Evolutionary conservation across 2,888 invertebrate species (phyloP), one percentile per base, ranked within the genome.

Genomic region (Gonocerus acuteangulatus): DNA sequence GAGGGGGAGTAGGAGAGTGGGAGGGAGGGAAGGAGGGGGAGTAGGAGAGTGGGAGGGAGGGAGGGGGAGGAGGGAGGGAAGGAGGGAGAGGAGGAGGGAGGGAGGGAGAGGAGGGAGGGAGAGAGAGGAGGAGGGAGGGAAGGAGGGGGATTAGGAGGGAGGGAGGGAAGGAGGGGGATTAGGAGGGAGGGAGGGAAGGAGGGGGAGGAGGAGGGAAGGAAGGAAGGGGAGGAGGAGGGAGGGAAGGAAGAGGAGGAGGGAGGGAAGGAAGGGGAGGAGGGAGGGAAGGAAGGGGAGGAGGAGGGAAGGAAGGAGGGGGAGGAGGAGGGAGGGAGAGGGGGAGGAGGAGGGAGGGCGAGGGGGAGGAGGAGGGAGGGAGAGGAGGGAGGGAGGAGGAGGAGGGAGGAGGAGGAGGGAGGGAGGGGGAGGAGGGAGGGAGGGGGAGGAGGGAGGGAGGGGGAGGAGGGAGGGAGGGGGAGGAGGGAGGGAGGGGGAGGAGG

Each of bases 31-130:
- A 9, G 9, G 27, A 27, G 27, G 9, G 27, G 9, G 27, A 27
- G 27, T 6, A 9, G 9, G 27, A 63, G 36, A 48, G 49, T 36
- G 61, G 48, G 45, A 39, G 18, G 13, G 39, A 62, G 51, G 42
- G 9, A 19, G 36, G 39, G 32, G 22, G 39, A 39, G 23, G 39
- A n/a, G 19, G 21, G 22, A 19, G 15, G 4, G 27, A 27, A 9
- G 9, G 27, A 27, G 27, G 27, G 27, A 27, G 27, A 27, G 9
- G 27, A 27, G 27, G 9, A 9, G 27, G 27, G 9, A 9, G 9
- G 27, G 9, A 9, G 27, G 27, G 9, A 9, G 9, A 9, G 9
- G 27, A 27, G 27, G 9, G 27, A 27, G 27, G 9, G 27, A 27
- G 27, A 27, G 27, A 27, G 27, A 27, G 27, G 9, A 9, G 9